Evolutionary conservation across 2,888 invertebrate species (phyloP), one percentile per base, ranked within the genome.

Genomic region (Mellilla xanthometata): DNA sequence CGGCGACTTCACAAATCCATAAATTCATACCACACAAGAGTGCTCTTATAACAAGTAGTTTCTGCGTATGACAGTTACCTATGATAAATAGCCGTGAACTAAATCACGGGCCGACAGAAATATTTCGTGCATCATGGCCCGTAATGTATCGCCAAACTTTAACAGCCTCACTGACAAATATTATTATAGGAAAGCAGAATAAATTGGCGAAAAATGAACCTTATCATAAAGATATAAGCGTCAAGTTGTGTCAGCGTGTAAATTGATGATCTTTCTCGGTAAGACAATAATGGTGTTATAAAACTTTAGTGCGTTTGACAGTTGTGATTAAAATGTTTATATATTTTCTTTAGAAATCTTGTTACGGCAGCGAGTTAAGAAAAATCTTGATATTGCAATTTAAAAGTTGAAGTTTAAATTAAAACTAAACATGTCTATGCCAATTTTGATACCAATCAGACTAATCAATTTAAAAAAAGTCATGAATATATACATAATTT

Each of bases 11-110:
- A n/a, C n/a, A n/a, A 2, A 12, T 10, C 7, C 40, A 40, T 49
- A 47, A 46, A 48, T 36, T 32, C 23, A 33, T 10, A 35, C 48
- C 48, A 52, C 46, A 41, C 53, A 55, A 55, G 39, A 42, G 30
- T 43, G 46, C 47, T 58, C 58, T 44, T 36, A 24, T 36, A 52
- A 52, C 40, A 48, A 52, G 38, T 42, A 10, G 39, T 31, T 41
- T 39, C 48, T 76, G 76, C 59, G 54, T 66, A 56, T 74, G 81
- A 80, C 78, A 78, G 67, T 61, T 68, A 72, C 69, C 69, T 72
- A 65, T 83, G 81, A 82, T 76, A 73, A 75, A 83, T 79, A 68
- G 69, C 54, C 42, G 39, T 45, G 43, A 60, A 72, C 68, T 83
- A 81, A 78, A 81, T 82, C 61, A 68, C 42, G 53, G 44, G 46